Percentiles rank a stretch among this genome's conserved stretches.
Conservation (phyloP, 1,140 invertebrate species). For the Rhopalosiphum maidis region DNA sequence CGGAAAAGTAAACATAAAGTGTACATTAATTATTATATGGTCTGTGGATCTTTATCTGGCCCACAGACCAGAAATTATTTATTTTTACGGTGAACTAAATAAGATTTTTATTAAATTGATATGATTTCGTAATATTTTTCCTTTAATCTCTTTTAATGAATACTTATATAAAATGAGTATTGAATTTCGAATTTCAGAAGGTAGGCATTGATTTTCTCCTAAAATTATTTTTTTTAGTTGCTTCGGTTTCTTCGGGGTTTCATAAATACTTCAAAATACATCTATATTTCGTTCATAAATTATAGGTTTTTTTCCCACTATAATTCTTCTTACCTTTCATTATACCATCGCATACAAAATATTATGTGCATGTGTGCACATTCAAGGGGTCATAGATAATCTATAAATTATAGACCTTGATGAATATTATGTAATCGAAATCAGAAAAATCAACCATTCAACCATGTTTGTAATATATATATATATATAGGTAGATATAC, state of each 20-base stretch:
- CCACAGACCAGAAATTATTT: too few relatives aligned
- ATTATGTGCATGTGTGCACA: background rate
- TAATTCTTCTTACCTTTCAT: background rate
- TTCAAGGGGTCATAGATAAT: background rate
- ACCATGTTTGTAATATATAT: background rate
- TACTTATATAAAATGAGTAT: background rate
- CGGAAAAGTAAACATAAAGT: too few relatives aligned
- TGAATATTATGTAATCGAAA: background rate
- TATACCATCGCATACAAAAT: background rate
- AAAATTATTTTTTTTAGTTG: too few relatives aligned
- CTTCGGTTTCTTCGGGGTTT: too few relatives aligned
- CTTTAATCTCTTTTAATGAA: background rate
- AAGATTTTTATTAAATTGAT: background rate
- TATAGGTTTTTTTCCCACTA: background rate
- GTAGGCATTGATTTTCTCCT: too few relatives aligned
- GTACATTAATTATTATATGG: too few relatives aligned
- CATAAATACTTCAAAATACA: too few relatives aligned
- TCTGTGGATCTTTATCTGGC: too few relatives aligned
- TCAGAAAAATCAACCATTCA: background rate
- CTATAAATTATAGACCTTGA: background rate
- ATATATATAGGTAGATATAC: background rate
- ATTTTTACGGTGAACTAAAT: too few relatives aligned
- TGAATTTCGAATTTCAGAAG: too few relatives aligned
- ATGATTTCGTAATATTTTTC: background rate
- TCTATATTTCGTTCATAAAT: background rate